phyloP scores from a whole-genome alignment of 2,888 invertebrate species.

The Aplocera efformata region DNA sequence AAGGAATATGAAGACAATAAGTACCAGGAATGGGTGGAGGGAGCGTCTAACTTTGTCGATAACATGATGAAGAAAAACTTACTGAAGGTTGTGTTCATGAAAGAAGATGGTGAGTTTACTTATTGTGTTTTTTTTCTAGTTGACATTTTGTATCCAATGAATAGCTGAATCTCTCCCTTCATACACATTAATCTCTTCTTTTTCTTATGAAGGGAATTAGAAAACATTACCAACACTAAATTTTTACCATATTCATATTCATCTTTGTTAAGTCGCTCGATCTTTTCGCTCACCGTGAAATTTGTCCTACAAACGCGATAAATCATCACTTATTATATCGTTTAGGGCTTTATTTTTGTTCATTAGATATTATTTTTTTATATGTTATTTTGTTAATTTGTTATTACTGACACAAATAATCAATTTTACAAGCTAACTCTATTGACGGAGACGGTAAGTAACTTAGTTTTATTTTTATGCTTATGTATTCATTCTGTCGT shows the following conservation, averaged over 20 bases:
- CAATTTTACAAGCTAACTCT: slow-evolving; percentile 26
- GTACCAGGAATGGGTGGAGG: slow-evolving; percentile 85
- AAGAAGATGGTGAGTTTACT: slow-evolving; percentile 45
- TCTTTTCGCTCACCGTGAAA: too few species aligned
- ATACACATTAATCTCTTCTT: too few species aligned
- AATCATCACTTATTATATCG: too few species aligned
- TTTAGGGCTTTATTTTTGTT: too few species aligned
- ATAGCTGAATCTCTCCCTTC: too few species aligned
- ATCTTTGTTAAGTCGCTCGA: too few species aligned
- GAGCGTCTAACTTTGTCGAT: slow-evolving; percentile 83
- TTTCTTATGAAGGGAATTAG: too few species aligned
- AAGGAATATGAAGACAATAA: slow-evolving; percentile 87
- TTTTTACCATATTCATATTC: too few species aligned
- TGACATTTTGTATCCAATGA: not conserved
- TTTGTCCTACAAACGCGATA: too few species aligned
- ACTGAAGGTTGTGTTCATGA: slow-evolving; percentile 78
- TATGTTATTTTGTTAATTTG: too few species aligned
- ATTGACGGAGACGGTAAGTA: slow-evolving; percentile 41
- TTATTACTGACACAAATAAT: not conserved
- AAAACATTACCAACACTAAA: too few species aligned
- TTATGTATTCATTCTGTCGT: too few species aligned
- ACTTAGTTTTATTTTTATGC: not conserved
- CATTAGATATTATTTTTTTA: not conserved
- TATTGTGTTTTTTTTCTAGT: slow-evolving; percentile 1
- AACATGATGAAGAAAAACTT: slow-evolving; percentile 85